Percentiles rank a stretch among this genome's conserved stretches.
phyloP scores from a whole-genome alignment of 2,888 invertebrate species.

The Tetheella fluctuosa region DNA sequence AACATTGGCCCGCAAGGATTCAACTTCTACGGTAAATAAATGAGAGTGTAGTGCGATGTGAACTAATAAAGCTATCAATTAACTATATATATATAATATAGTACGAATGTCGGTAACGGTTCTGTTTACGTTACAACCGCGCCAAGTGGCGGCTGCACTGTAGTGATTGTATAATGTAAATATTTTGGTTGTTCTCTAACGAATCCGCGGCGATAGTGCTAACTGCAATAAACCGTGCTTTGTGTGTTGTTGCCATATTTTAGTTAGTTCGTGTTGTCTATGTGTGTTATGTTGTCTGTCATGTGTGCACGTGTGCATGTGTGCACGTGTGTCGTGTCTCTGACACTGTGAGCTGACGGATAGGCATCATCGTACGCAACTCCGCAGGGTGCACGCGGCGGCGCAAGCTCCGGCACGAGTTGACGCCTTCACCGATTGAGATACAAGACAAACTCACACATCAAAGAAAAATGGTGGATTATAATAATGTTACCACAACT shows the following conservation, averaged over 20 bases:
- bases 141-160: conserved; percentile 20
- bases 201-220: conserved; percentile 22
- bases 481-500: neutral
- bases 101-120: conserved; percentile 22
- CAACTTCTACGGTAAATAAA: conserved; percentile 69
- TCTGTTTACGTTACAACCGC: conserved; percentile 20
- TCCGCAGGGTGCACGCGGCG: conserved; percentile 9
- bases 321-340: no score
- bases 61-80: conserved; percentile 47
- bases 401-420: neutral
- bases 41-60: conserved; percentile 24
- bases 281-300: neutral
- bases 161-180: conserved; percentile 29
- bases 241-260: conserved; percentile 16
- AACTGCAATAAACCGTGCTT: conserved; percentile 32
- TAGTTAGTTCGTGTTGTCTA: conserved; percentile 5
- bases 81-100: conserved; percentile 39
- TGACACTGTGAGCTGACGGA: neutral
- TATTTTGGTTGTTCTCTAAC: conserved; percentile 31
- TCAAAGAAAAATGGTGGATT: neutral
- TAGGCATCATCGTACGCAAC: neutral
- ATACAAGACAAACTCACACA: neutral
- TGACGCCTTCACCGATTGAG: neutral
- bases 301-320: neutral
- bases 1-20: conserved; percentile 59